Base-by-base conservation (phyloP, 2,113 vertebrate genomes). In the Pardalotus punctatus region DNA sequence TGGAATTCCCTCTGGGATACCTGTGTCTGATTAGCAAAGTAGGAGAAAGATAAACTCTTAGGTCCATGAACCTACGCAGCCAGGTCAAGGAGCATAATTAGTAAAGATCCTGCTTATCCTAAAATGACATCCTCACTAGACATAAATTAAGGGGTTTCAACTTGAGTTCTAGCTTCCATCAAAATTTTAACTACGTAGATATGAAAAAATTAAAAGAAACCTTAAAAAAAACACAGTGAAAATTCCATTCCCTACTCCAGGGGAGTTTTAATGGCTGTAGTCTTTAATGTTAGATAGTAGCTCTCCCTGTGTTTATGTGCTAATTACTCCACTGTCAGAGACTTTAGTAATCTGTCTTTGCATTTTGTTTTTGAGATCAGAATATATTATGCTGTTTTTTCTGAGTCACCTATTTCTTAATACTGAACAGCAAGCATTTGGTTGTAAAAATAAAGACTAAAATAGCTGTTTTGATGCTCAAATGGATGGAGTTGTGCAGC, bases 391-490 rank as follows among this genome's bases (percentile, higher is more conserved):
- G 43, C 40, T 23, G 7, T 42, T 92, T 85, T 70, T 94, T 94
- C 58, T 45, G 56, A 87, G 43, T 64, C 60, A 86, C 38, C n/a
- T 89, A 92, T 94, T 81, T 17, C 81, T 61, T 76, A 74, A 71
- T 33, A 45, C 81, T 19, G 31, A 95, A 62, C 56, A 94, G 81
- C 62, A 81, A 88, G 69, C 57, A 57, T 76, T 88, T 87, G 27
- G 20, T 76, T 81, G 36, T 45, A 93, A 96, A 90, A 96, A 79
- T 72, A 69, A 69, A 71, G 86, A 89, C 36, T 69, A 38, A 94
- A 95, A 89, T 94, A 94, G 83, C 53, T 84, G 91, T 29, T 96
- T 91, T 87, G 83, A 76, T 70, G 48, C 57, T 87, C 56, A 79
- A 53, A 61, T 87, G 73, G 80, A 86, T 84, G 72, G 70, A 89